Base-by-base conservation (phyloP, 2,797 vertebrate genomes). In the Graptemys geographica region DNA sequence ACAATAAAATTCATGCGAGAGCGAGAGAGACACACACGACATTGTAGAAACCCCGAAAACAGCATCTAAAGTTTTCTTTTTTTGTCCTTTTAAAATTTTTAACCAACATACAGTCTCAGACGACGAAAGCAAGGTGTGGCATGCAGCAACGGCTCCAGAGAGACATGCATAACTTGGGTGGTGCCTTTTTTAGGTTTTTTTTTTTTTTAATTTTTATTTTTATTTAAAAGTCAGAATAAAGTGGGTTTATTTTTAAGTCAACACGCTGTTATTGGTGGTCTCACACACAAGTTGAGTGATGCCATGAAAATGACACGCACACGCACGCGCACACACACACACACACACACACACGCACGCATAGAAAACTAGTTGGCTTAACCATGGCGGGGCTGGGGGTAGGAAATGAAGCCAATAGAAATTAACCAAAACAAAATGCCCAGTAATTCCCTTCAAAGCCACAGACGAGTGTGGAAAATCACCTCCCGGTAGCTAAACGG, bases 1-100 rank as follows among this genome's bases (percentile, higher is more conserved):
- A 99, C 98, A 98, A 98, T 98, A 98, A 98, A 98, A 98, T 97
- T 97, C 99, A 99, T 99, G 99, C 99, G 98, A 94, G 92, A 96
- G 98, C 98, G 98, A 59, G 56, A 52, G 98, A 94, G 92, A 96
- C 11, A 99, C 98, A 98, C 96, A 98, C 97, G 97, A 96, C 98
- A 98, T 83, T 90, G 88, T 94, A 93, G 86, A 94, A 97, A 95
- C 89, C 95, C 93, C 93, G 28, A 87, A 91, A 92, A 95, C 91
- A 91, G 93, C 95, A 78, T 86, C 84, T 69, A 81, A 86, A 92
- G 86, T 87, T 33, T 57, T 31, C 49, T 47, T 83, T 84, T 69
- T 41, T 59, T 62, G 8, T 62, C 56, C 62, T 79, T 62, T 81
- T 44, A 44, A 89, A 87, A 55, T 56, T 89, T 23, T 15, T 11